Evolutionary conservation across 1,140 invertebrate genomes (phyloP).

Genomic region (Linepithema humile): DNA sequence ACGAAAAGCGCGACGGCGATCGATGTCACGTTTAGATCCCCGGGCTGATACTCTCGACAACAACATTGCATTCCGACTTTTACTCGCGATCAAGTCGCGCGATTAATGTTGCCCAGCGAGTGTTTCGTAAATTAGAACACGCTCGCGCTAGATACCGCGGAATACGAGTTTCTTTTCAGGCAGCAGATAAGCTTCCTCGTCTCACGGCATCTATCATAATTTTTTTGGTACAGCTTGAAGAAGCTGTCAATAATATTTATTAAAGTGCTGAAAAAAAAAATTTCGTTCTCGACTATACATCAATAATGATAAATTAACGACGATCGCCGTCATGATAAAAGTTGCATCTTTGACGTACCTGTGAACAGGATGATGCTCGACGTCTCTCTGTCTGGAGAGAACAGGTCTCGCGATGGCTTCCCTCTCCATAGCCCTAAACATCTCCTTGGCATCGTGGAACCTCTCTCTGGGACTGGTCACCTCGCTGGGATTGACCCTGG

Average conservation of each 20-base stretch:
- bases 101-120: too few relatives aligned
- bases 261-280: too few relatives aligned
- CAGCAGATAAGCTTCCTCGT: background rate
- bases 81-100: conserved; percentile 1
- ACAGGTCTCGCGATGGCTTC: conserved; percentile 86
- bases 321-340: too few relatives aligned
- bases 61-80: conserved; percentile 23
- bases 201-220: background rate
- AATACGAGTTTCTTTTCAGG: background rate
- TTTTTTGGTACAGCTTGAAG: background rate
- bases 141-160: background rate
- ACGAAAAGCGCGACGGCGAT: conserved; percentile 20
- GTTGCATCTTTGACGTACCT: conserved; percentile 67
- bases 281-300: too few relatives aligned
- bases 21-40: conserved; percentile 8
- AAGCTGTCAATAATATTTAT: background rate
- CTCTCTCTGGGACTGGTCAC: conserved; percentile 87
- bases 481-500: conserved; percentile 77
- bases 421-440: conserved; percentile 91
- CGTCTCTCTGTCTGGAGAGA: conserved; percentile 78
- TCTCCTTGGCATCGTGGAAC: conserved; percentile 93
- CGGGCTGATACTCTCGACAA: background rate
- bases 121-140: background rate
- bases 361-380: conserved; percentile 77
- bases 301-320: too few relatives aligned